These are phyloP conservation scores for Colostygia pectinataria DNA, from an alignment of 2,888 invertebrate genomes.

Conservation along the genomic window DNA sequence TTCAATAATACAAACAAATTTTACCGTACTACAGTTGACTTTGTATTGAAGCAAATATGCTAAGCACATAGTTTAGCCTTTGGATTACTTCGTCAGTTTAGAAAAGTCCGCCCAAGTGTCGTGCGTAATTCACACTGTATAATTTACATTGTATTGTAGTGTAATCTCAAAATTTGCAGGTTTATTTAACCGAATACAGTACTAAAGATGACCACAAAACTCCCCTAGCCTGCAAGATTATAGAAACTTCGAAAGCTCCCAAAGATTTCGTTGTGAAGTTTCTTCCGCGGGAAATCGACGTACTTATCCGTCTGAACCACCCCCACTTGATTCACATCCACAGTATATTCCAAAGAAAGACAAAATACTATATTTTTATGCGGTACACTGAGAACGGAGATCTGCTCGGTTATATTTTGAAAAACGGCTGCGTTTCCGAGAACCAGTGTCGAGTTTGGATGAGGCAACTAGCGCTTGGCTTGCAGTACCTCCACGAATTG, in stretches of 20 bases:
- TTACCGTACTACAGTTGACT: too few relatives aligned
- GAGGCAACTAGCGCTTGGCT: slow-evolving; percentile 85
- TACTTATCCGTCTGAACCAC: slow-evolving; percentile 88
- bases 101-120: too few relatives aligned
- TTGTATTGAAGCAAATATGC: too few relatives aligned
- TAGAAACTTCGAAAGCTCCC: slow-evolving; percentile 88
- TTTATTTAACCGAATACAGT: slow-evolving; percentile 67
- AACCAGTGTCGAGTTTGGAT: slow-evolving; percentile 88
- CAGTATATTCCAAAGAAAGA: slow-evolving; percentile 88
- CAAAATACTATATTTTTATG: slow-evolving; percentile 91
- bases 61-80: too few relatives aligned
- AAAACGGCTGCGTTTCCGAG: slow-evolving; percentile 87
- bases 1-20: too few relatives aligned
- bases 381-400: slow-evolving; percentile 90
- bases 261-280: slow-evolving; percentile 91
- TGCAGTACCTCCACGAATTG: slow-evolving; percentile 89
- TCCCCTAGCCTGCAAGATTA: slow-evolving; percentile 87
- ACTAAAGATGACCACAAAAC: slow-evolving; percentile 58
- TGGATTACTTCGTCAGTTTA: too few relatives aligned
- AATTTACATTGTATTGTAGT: too few relatives aligned
- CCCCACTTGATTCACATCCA: slow-evolving; percentile 91
- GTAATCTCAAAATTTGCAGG: slow-evolving; percentile 46
- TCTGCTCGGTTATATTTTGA: slow-evolving; percentile 87
- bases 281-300: slow-evolving; percentile 91
- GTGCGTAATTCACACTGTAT: too few relatives aligned